These are phyloP conservation scores for Psittacula cyanocephala DNA, from an alignment of 2,113 vertebrate species.

Conservation along the genomic window DNA sequence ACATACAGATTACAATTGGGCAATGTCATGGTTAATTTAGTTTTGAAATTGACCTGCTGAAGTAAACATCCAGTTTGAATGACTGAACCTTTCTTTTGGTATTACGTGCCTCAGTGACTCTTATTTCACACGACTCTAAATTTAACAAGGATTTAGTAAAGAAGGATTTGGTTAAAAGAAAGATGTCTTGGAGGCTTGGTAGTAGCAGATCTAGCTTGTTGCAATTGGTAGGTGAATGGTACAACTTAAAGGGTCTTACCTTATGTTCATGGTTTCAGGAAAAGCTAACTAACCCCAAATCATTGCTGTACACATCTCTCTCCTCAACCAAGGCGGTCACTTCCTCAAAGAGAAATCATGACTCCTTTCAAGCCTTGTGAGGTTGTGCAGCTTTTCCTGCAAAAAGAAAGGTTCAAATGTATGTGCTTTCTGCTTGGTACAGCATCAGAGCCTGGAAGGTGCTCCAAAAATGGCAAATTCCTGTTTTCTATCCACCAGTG, in stretches of 20 bases:
- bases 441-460: background rate
- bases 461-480: background rate
- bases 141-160: background rate
- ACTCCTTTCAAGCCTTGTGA: background rate
- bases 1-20: background rate
- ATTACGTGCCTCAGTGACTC: background rate
- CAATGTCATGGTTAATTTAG: background rate
- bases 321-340: accelerated
- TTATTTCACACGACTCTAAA: background rate
- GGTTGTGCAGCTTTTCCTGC: background rate
- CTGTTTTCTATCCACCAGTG: background rate
- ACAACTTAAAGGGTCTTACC: background rate
- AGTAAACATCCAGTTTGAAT: background rate
- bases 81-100: background rate
- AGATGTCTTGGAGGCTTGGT: background rate
- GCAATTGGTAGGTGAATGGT: background rate
- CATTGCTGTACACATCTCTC: background rate
- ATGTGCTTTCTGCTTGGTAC: background rate
- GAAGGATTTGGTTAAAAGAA: background rate
- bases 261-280: background rate
- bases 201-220: background rate
- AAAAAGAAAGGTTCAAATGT: background rate
- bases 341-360: background rate
- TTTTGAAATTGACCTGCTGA: background rate
- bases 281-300: background rate